Base-by-base conservation (phyloP, 1,140 invertebrate genomes). In the Anastrepha obliqua region DNA sequence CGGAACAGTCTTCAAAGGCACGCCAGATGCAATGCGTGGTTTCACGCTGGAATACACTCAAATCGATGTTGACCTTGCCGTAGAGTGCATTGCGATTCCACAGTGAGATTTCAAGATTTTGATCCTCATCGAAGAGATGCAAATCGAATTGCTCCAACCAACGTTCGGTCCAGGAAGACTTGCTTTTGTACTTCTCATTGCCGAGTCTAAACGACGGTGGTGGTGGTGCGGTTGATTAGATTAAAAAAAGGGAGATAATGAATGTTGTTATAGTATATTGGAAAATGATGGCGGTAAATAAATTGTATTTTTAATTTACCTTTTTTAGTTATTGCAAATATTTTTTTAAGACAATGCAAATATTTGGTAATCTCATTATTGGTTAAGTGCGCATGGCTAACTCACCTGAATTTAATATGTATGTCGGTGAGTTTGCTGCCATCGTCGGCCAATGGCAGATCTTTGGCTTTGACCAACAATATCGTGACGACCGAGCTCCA, bases 91-190 rank as follows among this genome's bases (percentile, higher is more conserved):
- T 93, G 5, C 91, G 89, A 89, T 93, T 93, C 93, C 93, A 93
- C 0, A 93, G 81, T 0, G 90, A 90, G 85, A 93, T 42, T 87
- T 93, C 92, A 20, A 93, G 86, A 85, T 89, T 90, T 88, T 93
- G 93, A 86, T 93, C 91, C 70, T 93, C 98, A 90, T 99, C 98
- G 93, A 98, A 99, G 8, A 99, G 95, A 93, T 99, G 98, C 9
- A 99, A 95, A 93, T 99, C 98, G 93, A 99, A 99, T 93, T 99
- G 98, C 91, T 99, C 99, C 91, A 99, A 91, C 99, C 98, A 99
- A 89, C 96, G 95, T 0, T 97, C 97, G 92, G 97, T 97, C 94
- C 96, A 96, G 47, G 96, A 95, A 88, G 98, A 97, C 94, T 99
- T 98, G 92, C 98, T 99, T 94, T 99, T 99, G 94, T 98, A 99